Evolutionary conservation across 1,140 invertebrate species (phyloP).

Genomic region (Stegodyphus dumicola): DNA sequence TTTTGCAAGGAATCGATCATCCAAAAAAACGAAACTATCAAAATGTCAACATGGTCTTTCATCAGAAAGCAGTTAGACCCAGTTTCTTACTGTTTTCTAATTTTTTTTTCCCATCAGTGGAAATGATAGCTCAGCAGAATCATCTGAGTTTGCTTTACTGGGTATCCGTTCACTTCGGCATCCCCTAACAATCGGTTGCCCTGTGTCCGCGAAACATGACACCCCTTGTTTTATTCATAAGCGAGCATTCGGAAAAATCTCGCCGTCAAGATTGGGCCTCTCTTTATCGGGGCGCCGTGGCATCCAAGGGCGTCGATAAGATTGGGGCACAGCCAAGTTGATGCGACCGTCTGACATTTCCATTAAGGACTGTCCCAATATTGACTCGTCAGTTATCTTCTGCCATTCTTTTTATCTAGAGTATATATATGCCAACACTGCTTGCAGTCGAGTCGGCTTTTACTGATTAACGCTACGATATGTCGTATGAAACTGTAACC

Average conservation of each 20-base stretch:
- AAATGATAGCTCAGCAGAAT: too few relatives aligned
- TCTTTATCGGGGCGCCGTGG: slow-evolving; percentile 4
- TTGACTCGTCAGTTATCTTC: slow-evolving; percentile 43
- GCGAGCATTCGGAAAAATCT: slow-evolving; percentile 28
- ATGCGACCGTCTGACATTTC: slow-evolving; percentile 29
- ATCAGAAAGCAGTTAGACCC: neutral
- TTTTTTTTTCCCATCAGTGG: too few relatives aligned
- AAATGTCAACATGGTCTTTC: neutral
- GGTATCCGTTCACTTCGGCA: neutral
- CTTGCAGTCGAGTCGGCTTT: too few relatives aligned
- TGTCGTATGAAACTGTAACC: too few relatives aligned
- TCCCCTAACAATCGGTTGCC: neutral
- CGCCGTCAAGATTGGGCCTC: slow-evolving; percentile 27
- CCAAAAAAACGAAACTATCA: too few relatives aligned
- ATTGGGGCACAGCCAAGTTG: neutral
- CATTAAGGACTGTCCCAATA: slow-evolving; percentile 41
- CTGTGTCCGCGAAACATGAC: slow-evolving; percentile 19
- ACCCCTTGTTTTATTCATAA: slow-evolving; percentile 48
- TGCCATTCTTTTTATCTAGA: neutral
- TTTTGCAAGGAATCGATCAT: too few relatives aligned
- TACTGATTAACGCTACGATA: too few relatives aligned
- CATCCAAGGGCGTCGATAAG: slow-evolving; percentile 32
- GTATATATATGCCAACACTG: too few relatives aligned
- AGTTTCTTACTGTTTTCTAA: too few relatives aligned
- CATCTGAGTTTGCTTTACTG: too few relatives aligned